phyloP scores from a whole-genome alignment of 2,113 vertebrate species.

The Plestiodon gilberti region DNA sequence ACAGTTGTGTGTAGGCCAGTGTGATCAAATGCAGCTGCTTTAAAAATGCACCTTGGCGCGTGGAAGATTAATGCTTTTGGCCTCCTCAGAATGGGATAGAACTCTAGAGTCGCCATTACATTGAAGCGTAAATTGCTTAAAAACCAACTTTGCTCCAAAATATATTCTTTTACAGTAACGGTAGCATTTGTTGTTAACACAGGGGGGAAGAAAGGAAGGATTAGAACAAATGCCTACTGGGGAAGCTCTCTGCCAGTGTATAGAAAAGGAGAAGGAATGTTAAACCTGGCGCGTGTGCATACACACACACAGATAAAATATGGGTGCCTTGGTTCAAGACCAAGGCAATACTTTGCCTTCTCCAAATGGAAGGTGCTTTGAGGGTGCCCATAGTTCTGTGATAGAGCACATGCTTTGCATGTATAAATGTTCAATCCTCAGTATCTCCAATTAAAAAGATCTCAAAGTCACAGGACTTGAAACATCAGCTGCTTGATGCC shows the following conservation, averaged over 20 bases:
- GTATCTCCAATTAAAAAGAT: background rate
- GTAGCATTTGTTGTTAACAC: conserved; percentile 18
- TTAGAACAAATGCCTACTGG: background rate
- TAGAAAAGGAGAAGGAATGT: background rate
- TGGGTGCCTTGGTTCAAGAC: background rate
- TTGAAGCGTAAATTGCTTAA: conserved; percentile 9
- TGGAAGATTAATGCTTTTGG: conserved; percentile 31
- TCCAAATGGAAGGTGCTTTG: background rate
- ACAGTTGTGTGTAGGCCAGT: conserved; percentile 17
- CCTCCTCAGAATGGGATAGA: background rate
- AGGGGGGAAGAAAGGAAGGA: background rate
- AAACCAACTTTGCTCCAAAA: conserved; percentile 10
- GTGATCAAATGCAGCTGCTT: conserved; percentile 39
- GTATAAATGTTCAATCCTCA: too few species aligned
- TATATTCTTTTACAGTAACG: background rate
- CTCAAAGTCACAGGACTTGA: background rate
- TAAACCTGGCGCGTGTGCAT: background rate
- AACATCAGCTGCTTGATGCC: background rate
- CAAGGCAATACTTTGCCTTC: background rate
- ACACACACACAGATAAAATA: too few species aligned
- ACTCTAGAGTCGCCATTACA: background rate
- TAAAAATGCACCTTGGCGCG: conserved; percentile 9
- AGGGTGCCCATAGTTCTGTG: background rate
- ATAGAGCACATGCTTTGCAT: background rate
- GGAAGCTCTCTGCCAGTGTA: background rate